phyloP scores from a whole-genome alignment of 1,140 invertebrate species.

The Pogonomyrmex barbatus region DNA sequence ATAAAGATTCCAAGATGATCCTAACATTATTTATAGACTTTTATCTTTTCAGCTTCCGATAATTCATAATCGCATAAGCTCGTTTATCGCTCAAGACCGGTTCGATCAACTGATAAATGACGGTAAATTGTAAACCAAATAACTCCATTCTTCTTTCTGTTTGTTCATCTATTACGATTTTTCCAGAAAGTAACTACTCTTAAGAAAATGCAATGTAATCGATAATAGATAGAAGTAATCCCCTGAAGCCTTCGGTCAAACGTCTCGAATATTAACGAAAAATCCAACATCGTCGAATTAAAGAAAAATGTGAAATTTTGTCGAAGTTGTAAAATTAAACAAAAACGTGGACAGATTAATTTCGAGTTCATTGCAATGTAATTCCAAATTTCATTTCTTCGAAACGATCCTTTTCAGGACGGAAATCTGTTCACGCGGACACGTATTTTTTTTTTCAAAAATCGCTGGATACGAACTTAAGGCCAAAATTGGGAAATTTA shows the following conservation, averaged over 20 bases:
- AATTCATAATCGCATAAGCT: background rate
- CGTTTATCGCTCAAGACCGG: slow-evolving; percentile 13
- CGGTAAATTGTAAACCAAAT: background rate
- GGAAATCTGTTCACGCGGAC: too few relatives aligned
- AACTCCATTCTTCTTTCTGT: slow-evolving; percentile 6
- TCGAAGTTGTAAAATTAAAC: background rate
- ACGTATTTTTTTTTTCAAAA: too few relatives aligned
- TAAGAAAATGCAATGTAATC: background rate
- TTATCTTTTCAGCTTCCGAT: slow-evolving; percentile 7
- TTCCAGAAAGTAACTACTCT: background rate
- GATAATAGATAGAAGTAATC: background rate
- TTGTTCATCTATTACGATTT: background rate
- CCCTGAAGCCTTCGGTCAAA: background rate
- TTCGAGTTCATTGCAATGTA: background rate
- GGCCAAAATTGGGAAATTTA: too few relatives aligned
- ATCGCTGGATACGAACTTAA: too few relatives aligned
- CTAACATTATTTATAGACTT: background rate
- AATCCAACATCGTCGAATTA: background rate
- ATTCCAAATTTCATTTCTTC: background rate
- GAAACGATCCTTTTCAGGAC: background rate
- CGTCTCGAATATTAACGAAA: background rate
- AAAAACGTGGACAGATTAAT: background rate
- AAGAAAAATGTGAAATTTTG: background rate
- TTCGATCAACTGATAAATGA: background rate
- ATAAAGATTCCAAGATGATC: slow-evolving; percentile 31